These are phyloP conservation scores for Diarsia dahlii DNA, from an alignment of 2,888 invertebrate genomes.

Conservation along the genomic window DNA sequence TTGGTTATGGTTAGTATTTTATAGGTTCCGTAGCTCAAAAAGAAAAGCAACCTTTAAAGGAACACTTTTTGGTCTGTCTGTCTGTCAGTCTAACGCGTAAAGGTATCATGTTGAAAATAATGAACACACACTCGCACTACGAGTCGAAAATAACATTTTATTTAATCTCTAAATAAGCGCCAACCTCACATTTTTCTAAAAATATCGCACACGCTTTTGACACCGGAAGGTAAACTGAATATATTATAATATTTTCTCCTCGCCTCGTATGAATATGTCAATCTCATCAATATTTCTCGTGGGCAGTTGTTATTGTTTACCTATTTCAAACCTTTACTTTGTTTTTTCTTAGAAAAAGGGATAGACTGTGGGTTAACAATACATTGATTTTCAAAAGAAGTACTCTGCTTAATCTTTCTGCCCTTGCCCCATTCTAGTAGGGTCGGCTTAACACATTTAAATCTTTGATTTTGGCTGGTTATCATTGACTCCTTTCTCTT, in stretches of 20 bases:
- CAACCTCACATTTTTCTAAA: neutral
- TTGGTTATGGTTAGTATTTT: neutral
- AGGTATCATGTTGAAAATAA: too few relatives aligned
- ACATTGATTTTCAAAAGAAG: neutral
- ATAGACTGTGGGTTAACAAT: neutral
- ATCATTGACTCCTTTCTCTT: too few relatives aligned
- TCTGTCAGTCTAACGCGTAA: too few relatives aligned
- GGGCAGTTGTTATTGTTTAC: conserved; percentile 25
- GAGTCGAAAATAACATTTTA: neutral
- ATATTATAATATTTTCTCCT: conserved; percentile 21
- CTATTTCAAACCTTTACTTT: neutral
- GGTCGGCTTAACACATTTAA: too few relatives aligned
- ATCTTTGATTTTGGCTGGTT: too few relatives aligned
- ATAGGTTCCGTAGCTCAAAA: too few relatives aligned
- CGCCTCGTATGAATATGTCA: conserved; percentile 24
- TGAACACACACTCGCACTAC: too few relatives aligned
- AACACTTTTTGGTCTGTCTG: too few relatives aligned
- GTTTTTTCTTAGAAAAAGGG: conserved; percentile 6
- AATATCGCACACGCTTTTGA: neutral
- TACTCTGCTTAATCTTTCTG: too few relatives aligned
- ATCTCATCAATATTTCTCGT: neutral
- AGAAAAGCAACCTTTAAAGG: too few relatives aligned
- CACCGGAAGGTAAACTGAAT: conserved; percentile 10
- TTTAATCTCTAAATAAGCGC: neutral
- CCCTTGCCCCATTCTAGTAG: too few relatives aligned